Conservation (phyloP, 2,888 invertebrate species). For the Biston stratarius region DNA sequence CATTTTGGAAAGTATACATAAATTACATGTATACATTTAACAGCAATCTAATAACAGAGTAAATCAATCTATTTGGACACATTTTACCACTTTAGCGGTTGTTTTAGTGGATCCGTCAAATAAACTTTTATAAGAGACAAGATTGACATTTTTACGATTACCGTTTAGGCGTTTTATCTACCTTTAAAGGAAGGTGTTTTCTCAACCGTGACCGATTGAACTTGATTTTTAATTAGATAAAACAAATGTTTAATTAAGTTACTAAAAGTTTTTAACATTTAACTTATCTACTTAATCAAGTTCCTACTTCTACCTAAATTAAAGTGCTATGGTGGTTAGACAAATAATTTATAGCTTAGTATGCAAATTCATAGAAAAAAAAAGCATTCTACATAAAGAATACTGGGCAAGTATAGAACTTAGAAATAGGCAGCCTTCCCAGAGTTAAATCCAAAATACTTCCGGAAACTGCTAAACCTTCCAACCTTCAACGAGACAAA, state of each 20-base stretch:
- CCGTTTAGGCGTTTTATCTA: constrained; percentile 7
- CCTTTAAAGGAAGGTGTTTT: constrained; percentile 6
- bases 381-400: no score
- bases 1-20: constrained; percentile 37
- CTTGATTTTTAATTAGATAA: constrained; percentile 21
- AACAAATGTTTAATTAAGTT: constrained; percentile 14
- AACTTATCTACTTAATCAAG: constrained; percentile 3
- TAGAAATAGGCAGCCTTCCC: no score
- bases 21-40: no score
- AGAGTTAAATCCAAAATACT: no score
- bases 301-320: not conserved
- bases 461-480: no score
- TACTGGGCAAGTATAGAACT: no score
- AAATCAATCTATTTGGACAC: constrained; percentile 34
- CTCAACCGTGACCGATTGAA: constrained; percentile 11
- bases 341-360: not conserved
- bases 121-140: constrained; percentile 24
- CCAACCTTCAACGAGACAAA: no score
- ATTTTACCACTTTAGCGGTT: constrained; percentile 31
- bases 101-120: constrained; percentile 17
- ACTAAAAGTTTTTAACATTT: not conserved
- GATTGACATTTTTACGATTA: constrained; percentile 23
- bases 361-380: not conserved
- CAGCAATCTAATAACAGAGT: constrained; percentile 5
- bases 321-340: not conserved